These are phyloP conservation scores for Toxotes lorentzi DNA, from an alignment of 2,797 vertebrate genomes.

Conservation along the genomic window DNA sequence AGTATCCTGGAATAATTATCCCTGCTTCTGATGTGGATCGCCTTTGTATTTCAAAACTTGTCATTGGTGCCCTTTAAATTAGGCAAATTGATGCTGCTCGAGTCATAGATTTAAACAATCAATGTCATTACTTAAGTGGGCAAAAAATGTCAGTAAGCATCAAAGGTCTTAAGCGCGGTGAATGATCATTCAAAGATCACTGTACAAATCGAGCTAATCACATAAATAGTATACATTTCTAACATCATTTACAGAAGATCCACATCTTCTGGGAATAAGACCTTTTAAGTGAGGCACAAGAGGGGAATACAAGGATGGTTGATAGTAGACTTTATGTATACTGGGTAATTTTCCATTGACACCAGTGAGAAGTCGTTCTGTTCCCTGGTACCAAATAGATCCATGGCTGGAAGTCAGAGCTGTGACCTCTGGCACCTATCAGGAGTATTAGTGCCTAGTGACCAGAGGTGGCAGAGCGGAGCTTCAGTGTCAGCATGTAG, in stretches of 20 bases:
- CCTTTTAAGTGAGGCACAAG: not conserved
- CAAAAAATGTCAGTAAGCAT: not conserved
- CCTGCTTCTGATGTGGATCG: not conserved
- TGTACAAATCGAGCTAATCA: not conserved
- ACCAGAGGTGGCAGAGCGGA: slow-evolving; percentile 33
- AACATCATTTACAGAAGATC: not conserved
- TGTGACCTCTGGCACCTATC: slow-evolving; percentile 43
- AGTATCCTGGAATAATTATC: slow-evolving; percentile 3
- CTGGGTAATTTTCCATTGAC: not conserved
- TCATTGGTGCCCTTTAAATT: not conserved
- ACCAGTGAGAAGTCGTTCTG: slow-evolving; percentile 7
- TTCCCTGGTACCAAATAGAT: slow-evolving; percentile 5
- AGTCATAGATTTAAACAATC: slow-evolving; percentile 9
- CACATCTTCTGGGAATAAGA: not conserved
- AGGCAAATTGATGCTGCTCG: not conserved
- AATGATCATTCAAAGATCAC: not conserved
- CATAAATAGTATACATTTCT: not conserved
- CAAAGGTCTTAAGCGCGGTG: not conserved
- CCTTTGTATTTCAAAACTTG: slow-evolving; percentile 12
- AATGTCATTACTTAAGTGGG: not conserved
- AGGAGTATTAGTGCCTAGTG: slow-evolving; percentile 41
- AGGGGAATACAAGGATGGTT: not conserved
- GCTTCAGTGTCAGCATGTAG: slow-evolving; percentile 8
- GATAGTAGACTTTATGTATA: not conserved
- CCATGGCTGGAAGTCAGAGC: slow-evolving; percentile 18